Conservation (phyloP, 2,888 invertebrate genomes). For the Drosophila aldrichi region DNA sequence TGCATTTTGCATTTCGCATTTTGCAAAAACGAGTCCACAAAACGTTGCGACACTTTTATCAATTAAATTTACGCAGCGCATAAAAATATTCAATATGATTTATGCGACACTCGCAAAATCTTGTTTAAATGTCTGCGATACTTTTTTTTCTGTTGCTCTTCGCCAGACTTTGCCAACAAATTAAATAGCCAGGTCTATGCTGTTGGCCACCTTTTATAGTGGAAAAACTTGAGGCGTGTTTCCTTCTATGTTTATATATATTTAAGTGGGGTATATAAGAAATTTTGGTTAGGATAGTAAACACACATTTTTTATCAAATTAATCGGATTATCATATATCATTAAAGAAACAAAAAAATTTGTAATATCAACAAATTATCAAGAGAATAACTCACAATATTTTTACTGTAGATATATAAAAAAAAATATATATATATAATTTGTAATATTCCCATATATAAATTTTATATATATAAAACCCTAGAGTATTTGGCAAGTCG, state of each 20-base stretch:
- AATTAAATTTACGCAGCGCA: conserved; percentile 75
- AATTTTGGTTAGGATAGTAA: too few species aligned
- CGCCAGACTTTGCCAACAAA: conserved; percentile 16
- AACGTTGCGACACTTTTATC: conserved; percentile 66
- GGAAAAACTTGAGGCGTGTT: neutral
- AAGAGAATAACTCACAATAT: too few species aligned
- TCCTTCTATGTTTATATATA: too few species aligned
- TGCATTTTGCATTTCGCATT: conserved; percentile 44
- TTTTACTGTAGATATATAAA: too few species aligned
- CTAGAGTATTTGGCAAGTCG: conserved; percentile 18
- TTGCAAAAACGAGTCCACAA: conserved; percentile 12
- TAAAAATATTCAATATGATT: conserved; percentile 56
- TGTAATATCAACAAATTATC: too few species aligned
- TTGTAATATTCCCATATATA: too few species aligned
- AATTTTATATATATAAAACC: too few species aligned
- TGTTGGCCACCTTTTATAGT: conserved; percentile 18
- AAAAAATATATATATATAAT: too few species aligned
- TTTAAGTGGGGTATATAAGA: neutral
- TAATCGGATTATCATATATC: too few species aligned
- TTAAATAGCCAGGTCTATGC: conserved; percentile 42
- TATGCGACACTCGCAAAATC: conserved; percentile 33
- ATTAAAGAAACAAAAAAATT: too few species aligned
- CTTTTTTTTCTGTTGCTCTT: neutral
- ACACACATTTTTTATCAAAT: too few species aligned
- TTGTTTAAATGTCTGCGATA: conserved; percentile 21